These are phyloP conservation scores for Bryconaethiops microstoma DNA, from an alignment of 2,797 vertebrate species.

Conservation along the genomic window DNA sequence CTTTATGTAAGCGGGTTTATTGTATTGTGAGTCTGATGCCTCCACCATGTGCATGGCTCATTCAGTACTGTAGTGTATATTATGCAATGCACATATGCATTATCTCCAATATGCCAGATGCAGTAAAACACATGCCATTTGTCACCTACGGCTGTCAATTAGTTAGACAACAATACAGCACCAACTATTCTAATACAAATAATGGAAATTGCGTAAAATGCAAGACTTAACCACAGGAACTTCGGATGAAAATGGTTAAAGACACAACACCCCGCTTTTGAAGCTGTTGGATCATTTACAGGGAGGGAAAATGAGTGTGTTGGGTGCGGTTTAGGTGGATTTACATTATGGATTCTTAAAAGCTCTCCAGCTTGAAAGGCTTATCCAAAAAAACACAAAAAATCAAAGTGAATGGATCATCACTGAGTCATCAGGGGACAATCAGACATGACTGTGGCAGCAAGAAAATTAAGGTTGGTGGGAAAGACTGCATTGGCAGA, in stretches of 20 bases:
- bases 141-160: background rate
- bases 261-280: background rate
- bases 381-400: background rate
- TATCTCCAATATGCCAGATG: slow-evolving; percentile 59
- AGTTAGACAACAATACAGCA: background rate
- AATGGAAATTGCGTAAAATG: background rate
- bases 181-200: background rate
- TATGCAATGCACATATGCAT: slow-evolving; percentile 64
- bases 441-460: background rate
- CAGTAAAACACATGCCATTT: slow-evolving; percentile 17
- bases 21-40: slow-evolving; percentile 58
- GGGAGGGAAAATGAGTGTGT: background rate
- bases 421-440: background rate
- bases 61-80: slow-evolving; percentile 51
- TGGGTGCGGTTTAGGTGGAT: background rate
- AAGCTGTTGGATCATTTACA: background rate
- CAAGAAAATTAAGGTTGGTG: background rate
- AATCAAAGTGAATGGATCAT: no score
- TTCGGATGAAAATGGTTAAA: no score
- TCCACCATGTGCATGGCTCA: slow-evolving; percentile 51
- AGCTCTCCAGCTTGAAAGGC: background rate
- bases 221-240: no score
- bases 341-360: background rate
- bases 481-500: background rate
- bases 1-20: slow-evolving; percentile 71